Conservation (phyloP, 2,113 vertebrate genomes). For the Balaeniceps rex region DNA sequence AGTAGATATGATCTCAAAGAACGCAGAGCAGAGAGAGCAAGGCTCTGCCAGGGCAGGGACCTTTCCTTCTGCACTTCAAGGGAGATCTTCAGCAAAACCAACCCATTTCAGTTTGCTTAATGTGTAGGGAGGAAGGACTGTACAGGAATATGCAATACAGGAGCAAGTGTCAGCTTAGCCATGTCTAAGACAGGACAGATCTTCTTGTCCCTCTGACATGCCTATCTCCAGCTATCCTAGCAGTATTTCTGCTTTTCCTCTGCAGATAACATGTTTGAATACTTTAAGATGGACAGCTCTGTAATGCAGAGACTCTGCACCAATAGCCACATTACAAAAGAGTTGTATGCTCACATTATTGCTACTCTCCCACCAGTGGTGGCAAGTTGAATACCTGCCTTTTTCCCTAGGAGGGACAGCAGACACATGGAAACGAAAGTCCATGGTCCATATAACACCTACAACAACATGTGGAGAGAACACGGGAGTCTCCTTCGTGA, state of each 20-base stretch:
- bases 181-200: neutral
- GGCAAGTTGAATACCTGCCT: neutral
- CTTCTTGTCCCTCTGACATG: neutral
- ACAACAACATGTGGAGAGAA: neutral
- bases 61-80: neutral
- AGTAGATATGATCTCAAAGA: neutral
- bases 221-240: neutral
- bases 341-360: neutral
- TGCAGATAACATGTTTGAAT: too few species aligned
- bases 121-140: neutral
- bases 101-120: neutral
- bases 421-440: neutral
- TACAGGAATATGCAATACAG: neutral
- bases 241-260: neutral
- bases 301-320: neutral
- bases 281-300: neutral
- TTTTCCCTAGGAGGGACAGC: neutral
- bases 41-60: too few species aligned
- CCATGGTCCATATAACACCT: accelerated
- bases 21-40: neutral
- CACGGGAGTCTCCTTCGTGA: neutral
- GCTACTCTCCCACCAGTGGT: neutral
- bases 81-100: neutral
- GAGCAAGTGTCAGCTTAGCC: neutral
- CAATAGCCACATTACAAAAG: neutral